Percentiles rank a stretch among this genome's conserved stretches.
phyloP scores from a whole-genome alignment of 2,113 vertebrate genomes.

The Phoxinus phoxinus region DNA sequence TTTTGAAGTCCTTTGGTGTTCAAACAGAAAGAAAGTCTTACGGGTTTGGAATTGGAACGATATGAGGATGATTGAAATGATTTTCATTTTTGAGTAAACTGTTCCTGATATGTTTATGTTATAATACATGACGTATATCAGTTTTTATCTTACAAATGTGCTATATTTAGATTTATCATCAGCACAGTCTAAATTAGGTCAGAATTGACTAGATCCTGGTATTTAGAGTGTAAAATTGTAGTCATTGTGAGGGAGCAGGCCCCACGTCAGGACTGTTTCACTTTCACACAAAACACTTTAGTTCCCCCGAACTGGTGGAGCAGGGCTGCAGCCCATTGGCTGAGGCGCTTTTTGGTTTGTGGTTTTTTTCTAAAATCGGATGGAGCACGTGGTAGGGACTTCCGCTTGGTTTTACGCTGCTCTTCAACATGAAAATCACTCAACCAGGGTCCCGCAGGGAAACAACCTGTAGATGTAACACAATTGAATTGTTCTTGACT shows the following conservation, averaged over 20 bases:
- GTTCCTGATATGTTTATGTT: neutral
- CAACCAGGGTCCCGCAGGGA: constrained; percentile 40
- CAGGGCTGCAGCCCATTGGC: constrained; percentile 61
- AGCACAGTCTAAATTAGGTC: neutral
- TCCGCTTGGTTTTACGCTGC: constrained; percentile 48
- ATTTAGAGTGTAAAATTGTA: neutral
- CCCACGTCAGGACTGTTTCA: constrained; percentile 46
- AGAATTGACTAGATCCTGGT: neutral
- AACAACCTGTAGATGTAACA: constrained; percentile 39
- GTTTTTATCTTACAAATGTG: neutral
- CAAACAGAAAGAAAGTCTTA: neutral
- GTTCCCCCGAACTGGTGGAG: constrained; percentile 54
- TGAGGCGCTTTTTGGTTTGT: constrained; percentile 56
- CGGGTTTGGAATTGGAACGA: neutral
- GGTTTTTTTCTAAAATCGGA: constrained; percentile 65
- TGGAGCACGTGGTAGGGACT: constrained; percentile 54
- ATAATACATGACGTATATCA: neutral
- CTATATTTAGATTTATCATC: constrained; percentile 24
- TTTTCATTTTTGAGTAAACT: neutral
- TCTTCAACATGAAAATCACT: constrained; percentile 44
- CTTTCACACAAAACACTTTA: constrained; percentile 58
- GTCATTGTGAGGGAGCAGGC: neutral
- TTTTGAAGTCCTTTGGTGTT: neutral
- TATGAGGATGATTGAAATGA: neutral
- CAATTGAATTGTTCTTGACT: neutral